Percentiles rank a stretch among this genome's conserved stretches.
Conservation (phyloP, 2,888 invertebrate species). For the Seira ritae region DNA sequence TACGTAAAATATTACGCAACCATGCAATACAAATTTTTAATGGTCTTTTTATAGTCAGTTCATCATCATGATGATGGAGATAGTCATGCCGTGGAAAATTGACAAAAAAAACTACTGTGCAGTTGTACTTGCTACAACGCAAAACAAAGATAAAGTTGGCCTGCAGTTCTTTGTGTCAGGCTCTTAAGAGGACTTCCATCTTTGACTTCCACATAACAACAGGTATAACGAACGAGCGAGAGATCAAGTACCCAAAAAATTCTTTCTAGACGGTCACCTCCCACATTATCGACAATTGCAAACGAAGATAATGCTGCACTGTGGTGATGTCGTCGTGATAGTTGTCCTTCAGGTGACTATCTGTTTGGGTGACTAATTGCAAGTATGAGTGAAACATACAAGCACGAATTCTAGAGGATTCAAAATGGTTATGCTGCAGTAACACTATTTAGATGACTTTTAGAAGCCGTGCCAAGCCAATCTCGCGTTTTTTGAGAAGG, state of each 20-base stretch:
- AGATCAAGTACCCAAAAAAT: slow-evolving; percentile 11
- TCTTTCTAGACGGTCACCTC: slow-evolving; percentile 13
- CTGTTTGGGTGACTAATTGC: not conserved
- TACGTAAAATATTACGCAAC: no score
- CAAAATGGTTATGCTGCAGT: not conserved
- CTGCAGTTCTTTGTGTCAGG: no score
- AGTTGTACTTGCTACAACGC: not conserved
- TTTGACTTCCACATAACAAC: not conserved
- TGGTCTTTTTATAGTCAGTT: no score
- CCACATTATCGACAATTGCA: not conserved
- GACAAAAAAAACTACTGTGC: not conserved
- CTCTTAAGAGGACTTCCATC: not conserved
- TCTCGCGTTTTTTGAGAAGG: not conserved
- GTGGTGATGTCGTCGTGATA: not conserved
- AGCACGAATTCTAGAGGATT: not conserved
- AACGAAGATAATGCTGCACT: no score
- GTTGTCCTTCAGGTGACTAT: not conserved
- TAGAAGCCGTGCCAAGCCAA: not conserved
- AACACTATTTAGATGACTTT: not conserved
- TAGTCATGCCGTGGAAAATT: slow-evolving; percentile 1
- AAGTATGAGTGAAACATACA: not conserved
- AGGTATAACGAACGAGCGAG: not conserved
- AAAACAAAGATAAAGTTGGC: not conserved
- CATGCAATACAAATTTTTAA: no score
- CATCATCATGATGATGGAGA: no score